Evolutionary conservation across 2,113 vertebrate species (phyloP), one percentile per base, ranked within the genome.

Genomic region (Maylandia zebra): DNA sequence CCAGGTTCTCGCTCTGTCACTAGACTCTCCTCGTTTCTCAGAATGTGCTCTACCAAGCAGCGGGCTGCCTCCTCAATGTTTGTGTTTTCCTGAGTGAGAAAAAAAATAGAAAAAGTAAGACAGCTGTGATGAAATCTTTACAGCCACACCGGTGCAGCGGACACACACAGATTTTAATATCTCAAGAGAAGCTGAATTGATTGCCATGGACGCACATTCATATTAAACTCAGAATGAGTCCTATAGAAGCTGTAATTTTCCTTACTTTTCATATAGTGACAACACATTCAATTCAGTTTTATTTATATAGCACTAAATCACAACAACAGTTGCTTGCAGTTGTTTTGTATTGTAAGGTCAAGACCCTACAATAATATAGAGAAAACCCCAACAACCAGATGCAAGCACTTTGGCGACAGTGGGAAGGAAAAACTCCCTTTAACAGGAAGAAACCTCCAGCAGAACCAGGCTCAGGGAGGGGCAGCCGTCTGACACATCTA

Each of bases 1-100:
- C 88, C 59, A 19, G 94, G 91, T 6, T 96, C 95, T 19, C 87
- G 76, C 76, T 94, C 93, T 0, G 30, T 4, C 24, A 57, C 19
- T 1, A 88, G 69, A 19, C 82, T 91, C 87, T 95, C 94, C 89
- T 95, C 91, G 10, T 95, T 96, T 84, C 81, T 89, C 90, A 96
- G 90, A 69, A 96, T 96, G 90, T 96, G 91, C 81, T 95, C 88
- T 8, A 97, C 95, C 86, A 96, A 57, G 82, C 94, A 96, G 36
- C 81, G 87, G 0, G 86, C 87, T 1, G 96, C 96, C 80, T 95
- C 95, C 50, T 96, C 92, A 3, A 97, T 96, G 92, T 96, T 96
- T 9, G 90, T 92, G 88, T 96, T 96, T 55, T 96, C 96, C 96
- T 96, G 48, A 36, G 30, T 17, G 22, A n/a, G 32, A 9, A 7